Evolutionary conservation across 2,113 vertebrate species (phyloP), one percentile per base, ranked within the genome.

Genomic region (Ammodytes marinus): DNA sequence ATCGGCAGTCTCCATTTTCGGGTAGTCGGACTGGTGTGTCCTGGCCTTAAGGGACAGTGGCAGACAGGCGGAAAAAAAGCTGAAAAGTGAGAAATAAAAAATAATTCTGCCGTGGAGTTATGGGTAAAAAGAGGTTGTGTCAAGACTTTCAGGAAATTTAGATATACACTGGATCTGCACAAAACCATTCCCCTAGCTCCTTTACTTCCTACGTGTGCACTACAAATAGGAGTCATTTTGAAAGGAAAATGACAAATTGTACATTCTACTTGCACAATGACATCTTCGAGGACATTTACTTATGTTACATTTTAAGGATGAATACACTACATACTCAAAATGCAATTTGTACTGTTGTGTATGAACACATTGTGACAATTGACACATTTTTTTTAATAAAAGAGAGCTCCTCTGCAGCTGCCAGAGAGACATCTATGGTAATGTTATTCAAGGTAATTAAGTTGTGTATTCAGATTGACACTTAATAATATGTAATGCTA

Each of bases 1-100:
- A n/a, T n/a, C n/a, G n/a, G n/a, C n/a, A n/a, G n/a, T n/a, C n/a
- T n/a, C n/a, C n/a, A n/a, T n/a, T n/a, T n/a, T n/a, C n/a, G n/a
- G n/a, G n/a, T n/a, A n/a, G n/a, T n/a, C n/a, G n/a, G n/a, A n/a
- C n/a, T n/a, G n/a, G n/a, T n/a, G n/a, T n/a, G n/a, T n/a, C n/a
- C n/a, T n/a, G n/a, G n/a, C n/a, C n/a, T n/a, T n/a, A n/a, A 79
- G n/a, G 27, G 10, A 39, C 55, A 45, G 40, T 70, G 50, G 58
- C 5, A 58, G 54, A 47, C 3, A 73, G 35, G 59, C n/a, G 77
- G 65, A 74, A 42, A 37, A 42, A 80, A 74, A 74, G 59, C 42
- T 54, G 49, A 54, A 57, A 53, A 68, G 64, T 58, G 46, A 63
- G 53, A 76, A 63, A 70, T 35, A 65, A 40, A 35, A 64, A 58